Evolutionary conservation across 1,140 invertebrate genomes (phyloP).

Genomic region (Idris sp.): DNA sequence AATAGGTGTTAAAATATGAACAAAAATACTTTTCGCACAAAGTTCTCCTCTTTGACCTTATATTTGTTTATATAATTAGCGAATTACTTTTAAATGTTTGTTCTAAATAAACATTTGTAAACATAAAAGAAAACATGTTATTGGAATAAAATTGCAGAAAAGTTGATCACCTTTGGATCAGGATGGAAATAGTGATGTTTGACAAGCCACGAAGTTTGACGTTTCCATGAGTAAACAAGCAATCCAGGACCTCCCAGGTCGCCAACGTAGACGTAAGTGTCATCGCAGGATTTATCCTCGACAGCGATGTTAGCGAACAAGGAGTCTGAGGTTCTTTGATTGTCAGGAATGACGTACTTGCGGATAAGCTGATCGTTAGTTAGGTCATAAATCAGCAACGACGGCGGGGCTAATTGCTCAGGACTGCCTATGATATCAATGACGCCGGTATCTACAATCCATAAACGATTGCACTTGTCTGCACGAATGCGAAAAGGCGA

Average conservation of each 20-base stretch:
- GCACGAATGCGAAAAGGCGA: slow-evolving; percentile 85
- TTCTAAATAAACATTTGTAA: no score
- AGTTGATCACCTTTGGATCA: slow-evolving; percentile 82
- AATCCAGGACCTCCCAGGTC: slow-evolving; percentile 83
- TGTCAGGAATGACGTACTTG: slow-evolving; percentile 81
- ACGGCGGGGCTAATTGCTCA: slow-evolving; percentile 78
- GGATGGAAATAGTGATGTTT: slow-evolving; percentile 85
- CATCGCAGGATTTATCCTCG: slow-evolving; percentile 83
- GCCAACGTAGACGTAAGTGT: slow-evolving; percentile 83
- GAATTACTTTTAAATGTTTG: no score
- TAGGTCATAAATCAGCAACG: slow-evolving; percentile 85
- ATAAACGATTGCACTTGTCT: slow-evolving; percentile 86
- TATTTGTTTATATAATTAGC: no score
- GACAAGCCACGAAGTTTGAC: slow-evolving; percentile 83
- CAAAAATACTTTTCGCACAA: no score
- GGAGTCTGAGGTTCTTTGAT: slow-evolving; percentile 83
- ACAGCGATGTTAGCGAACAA: slow-evolving; percentile 87
- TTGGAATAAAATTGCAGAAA: no score
- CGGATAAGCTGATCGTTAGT: slow-evolving; percentile 84
- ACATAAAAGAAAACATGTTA: no score
- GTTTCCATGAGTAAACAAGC: slow-evolving; percentile 84
- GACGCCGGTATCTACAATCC: slow-evolving; percentile 87
- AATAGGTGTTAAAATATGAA: no score
- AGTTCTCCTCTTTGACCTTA: no score
- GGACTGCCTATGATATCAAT: slow-evolving; percentile 81